phyloP scores from a whole-genome alignment of 2,888 invertebrate genomes.

The Coelinius sp. region DNA sequence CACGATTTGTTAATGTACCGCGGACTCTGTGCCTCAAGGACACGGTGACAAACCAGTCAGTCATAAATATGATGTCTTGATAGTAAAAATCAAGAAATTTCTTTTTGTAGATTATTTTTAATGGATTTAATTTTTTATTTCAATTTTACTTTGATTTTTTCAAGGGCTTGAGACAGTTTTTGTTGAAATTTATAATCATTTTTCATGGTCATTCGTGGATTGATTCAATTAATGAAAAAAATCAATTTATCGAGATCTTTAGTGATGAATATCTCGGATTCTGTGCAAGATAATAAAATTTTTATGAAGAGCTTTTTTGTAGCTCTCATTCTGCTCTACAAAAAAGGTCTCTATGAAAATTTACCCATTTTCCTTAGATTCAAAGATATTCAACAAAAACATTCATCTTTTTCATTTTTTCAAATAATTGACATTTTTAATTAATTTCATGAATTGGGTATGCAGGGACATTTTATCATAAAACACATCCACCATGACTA shows the following conservation, averaged over 20 bases:
- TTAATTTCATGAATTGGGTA: constrained; percentile 11
- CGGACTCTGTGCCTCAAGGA: constrained; percentile 53
- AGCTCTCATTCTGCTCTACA: background rate
- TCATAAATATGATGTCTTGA: constrained; percentile 29
- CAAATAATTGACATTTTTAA: background rate
- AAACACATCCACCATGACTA: constrained; percentile 77
- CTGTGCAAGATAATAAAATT: too few relatives aligned
- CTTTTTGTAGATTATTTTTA: background rate
- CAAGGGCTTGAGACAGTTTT: too few relatives aligned
- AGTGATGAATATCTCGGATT: too few relatives aligned
- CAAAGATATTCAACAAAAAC: background rate
- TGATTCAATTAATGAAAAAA: too few relatives aligned
- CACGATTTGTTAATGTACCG: constrained; percentile 33
- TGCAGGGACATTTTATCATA: constrained; percentile 56
- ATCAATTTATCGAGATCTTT: too few relatives aligned
- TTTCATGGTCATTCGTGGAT: too few relatives aligned
- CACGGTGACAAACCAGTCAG: constrained; percentile 53
- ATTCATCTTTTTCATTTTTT: too few relatives aligned
- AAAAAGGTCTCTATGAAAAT: background rate
- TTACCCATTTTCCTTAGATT: background rate
- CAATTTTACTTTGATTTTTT: background rate
- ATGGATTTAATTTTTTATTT: background rate
- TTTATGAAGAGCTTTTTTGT: too few relatives aligned
- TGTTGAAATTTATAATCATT: too few relatives aligned
- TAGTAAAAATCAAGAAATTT: background rate